These are phyloP conservation scores for Girardinus metallicus DNA, from an alignment of 2,797 vertebrate genomes.

Conservation along the genomic window DNA sequence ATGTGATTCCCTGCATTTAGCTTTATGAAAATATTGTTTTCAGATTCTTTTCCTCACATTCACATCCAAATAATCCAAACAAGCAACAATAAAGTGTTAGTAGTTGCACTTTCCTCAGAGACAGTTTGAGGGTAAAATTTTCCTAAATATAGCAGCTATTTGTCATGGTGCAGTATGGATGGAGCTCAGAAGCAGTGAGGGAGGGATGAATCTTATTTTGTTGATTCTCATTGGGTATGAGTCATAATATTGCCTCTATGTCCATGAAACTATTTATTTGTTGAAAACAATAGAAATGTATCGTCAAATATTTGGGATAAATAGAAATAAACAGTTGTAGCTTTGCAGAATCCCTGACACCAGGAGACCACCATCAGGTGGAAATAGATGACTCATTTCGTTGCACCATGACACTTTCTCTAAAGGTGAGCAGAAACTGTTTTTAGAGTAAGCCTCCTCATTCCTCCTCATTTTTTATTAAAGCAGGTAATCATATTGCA, in stretches of 20 bases:
- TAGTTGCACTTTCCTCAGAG: conserved; percentile 38
- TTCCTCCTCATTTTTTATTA: neutral
- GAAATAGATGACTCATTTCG: conserved; percentile 35
- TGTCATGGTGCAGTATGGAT: conserved; percentile 34
- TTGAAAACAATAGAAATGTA: neutral
- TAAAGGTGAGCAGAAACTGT: conserved; percentile 19
- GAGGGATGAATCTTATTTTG: conserved; percentile 10
- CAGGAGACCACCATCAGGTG: conserved; percentile 30
- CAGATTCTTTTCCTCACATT: neutral
- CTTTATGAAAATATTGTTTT: neutral
- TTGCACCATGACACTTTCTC: conserved; percentile 23
- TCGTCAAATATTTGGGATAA: neutral
- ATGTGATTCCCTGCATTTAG: neutral
- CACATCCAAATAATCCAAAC: conserved; percentile 9
- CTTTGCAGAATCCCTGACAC: neutral
- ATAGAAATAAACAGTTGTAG: conserved; percentile 10
- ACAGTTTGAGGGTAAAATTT: conserved; percentile 19
- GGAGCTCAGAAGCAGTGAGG: conserved; percentile 7
- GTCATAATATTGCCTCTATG: neutral
- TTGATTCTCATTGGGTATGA: conserved; percentile 11
- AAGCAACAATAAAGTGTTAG: conserved; percentile 16
- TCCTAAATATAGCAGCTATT: conserved; percentile 43
- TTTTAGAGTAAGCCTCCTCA: neutral
- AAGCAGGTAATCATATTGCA: conserved; percentile 1
- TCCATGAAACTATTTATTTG: neutral